These are phyloP conservation scores for Telmatherina bonti DNA, from an alignment of 2,797 vertebrate genomes.

Conservation along the genomic window DNA sequence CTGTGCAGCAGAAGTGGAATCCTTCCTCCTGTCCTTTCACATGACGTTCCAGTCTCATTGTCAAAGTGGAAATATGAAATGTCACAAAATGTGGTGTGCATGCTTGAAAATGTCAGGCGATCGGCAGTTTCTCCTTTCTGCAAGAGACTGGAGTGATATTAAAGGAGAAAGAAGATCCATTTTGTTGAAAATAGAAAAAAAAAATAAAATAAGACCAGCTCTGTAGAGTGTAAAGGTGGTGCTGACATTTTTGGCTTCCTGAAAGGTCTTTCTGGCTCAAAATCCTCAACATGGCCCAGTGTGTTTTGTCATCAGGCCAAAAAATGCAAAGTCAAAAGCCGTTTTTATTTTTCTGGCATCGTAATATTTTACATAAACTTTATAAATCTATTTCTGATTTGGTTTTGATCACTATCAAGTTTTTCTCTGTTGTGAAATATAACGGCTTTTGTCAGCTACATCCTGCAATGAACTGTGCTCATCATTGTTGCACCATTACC, in stretches of 20 bases:
- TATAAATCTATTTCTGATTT: constrained; percentile 13
- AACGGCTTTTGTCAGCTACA: not conserved
- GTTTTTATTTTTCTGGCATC: constrained; percentile 11
- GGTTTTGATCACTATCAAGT: constrained; percentile 10
- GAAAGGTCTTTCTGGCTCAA: constrained; percentile 7
- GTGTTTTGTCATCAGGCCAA: constrained; percentile 19
- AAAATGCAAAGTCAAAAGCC: constrained; percentile 27
- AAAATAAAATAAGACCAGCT: constrained; percentile 4
- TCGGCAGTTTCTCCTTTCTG: constrained; percentile 20
- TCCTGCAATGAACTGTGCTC: not conserved
- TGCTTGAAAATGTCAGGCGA: constrained; percentile 44
- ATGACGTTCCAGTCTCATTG: constrained; percentile 47
- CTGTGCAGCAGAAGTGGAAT: constrained; percentile 36
- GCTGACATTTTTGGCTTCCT: constrained; percentile 32
- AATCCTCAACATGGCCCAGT: not conserved
- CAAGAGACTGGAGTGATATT: constrained; percentile 27
- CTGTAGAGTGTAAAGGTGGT: not conserved
- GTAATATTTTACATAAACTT: not conserved
- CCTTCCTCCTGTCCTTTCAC: constrained; percentile 39
- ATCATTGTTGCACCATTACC: not conserved
- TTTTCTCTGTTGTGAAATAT: not conserved
- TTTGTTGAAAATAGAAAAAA: too few species aligned
- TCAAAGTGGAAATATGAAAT: constrained; percentile 48
- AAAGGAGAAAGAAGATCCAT: constrained; percentile 23
- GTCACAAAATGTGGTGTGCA: constrained; percentile 35